Conservation (phyloP, 2,888 invertebrate genomes). For the Agrochola circellaris region DNA sequence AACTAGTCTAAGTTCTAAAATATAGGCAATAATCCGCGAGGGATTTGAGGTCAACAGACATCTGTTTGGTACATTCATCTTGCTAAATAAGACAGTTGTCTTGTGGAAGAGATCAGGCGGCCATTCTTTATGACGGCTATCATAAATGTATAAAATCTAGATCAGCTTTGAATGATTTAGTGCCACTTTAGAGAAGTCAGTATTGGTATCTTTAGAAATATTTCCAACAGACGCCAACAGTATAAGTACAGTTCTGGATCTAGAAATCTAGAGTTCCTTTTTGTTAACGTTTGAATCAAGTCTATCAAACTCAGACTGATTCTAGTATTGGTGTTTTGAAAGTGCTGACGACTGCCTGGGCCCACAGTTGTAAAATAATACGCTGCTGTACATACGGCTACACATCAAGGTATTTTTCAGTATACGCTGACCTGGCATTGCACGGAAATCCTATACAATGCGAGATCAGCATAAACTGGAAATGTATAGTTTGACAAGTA, state of each 20-base stretch:
- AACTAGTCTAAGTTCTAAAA: slow-evolving; percentile 19
- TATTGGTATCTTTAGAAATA: slow-evolving; percentile 8
- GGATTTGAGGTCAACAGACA: slow-evolving; percentile 42
- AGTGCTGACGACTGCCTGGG: not conserved
- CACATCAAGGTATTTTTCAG: too few relatives aligned
- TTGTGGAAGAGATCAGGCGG: slow-evolving; percentile 23
- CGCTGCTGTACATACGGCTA: not conserved
- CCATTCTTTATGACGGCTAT: slow-evolving; percentile 15
- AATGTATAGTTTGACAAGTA: too few relatives aligned
- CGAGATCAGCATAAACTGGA: too few relatives aligned
- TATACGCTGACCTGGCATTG: too few relatives aligned
- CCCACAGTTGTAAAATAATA: not conserved
- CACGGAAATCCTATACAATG: too few relatives aligned
- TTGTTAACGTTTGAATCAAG: not conserved
- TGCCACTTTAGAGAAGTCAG: slow-evolving; percentile 4
- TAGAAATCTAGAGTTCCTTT: not conserved
- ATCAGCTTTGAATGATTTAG: slow-evolving; percentile 33
- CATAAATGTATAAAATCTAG: slow-evolving; percentile 36
- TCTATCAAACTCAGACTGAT: not conserved
- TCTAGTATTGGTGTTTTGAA: not conserved
- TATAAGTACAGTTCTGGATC: not conserved
- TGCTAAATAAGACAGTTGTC: slow-evolving; percentile 47
- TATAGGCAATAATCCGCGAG: slow-evolving; percentile 13
- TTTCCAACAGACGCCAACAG: not conserved
- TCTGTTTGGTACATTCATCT: slow-evolving; percentile 54